These are phyloP conservation scores for Megaustenia siamemsis DNA, from an alignment of 2,888 invertebrate species.

Conservation along the genomic window DNA sequence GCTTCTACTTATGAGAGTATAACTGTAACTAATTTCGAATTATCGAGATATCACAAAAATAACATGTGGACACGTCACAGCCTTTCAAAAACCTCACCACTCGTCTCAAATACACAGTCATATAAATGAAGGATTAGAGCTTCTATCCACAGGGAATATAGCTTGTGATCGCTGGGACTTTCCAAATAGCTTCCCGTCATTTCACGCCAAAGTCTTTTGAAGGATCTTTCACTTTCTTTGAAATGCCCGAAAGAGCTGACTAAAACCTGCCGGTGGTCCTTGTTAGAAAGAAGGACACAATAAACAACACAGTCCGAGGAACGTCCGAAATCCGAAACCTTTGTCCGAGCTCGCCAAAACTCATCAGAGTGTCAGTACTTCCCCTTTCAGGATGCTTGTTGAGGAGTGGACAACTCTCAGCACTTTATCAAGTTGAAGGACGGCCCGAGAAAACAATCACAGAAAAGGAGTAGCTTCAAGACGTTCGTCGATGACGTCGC, in stretches of 20 bases:
- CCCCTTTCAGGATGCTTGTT: background rate
- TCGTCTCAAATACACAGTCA: too few species aligned
- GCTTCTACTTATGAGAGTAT: too few species aligned
- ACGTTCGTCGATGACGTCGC: background rate
- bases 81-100: too few species aligned
- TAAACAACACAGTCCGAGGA: background rate
- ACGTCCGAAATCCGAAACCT: background rate
- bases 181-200: background rate
- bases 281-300: background rate
- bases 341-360: conserved; percentile 5
- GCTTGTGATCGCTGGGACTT: background rate
- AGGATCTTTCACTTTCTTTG: background rate
- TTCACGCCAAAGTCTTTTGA: background rate
- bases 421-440: conserved; percentile 26
- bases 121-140: background rate
- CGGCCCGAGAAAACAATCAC: background rate
- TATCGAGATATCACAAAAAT: too few species aligned
- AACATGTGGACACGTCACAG: too few species aligned
- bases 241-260: background rate
- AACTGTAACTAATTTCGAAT: too few species aligned
- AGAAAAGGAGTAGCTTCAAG: background rate
- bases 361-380: conserved; percentile 11
- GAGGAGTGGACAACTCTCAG: conserved; percentile 14
- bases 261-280: conserved; percentile 14
- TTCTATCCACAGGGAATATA: background rate